Base-by-base conservation (phyloP, 2,888 invertebrate species). In the Orthonychiurus folsomi region DNA sequence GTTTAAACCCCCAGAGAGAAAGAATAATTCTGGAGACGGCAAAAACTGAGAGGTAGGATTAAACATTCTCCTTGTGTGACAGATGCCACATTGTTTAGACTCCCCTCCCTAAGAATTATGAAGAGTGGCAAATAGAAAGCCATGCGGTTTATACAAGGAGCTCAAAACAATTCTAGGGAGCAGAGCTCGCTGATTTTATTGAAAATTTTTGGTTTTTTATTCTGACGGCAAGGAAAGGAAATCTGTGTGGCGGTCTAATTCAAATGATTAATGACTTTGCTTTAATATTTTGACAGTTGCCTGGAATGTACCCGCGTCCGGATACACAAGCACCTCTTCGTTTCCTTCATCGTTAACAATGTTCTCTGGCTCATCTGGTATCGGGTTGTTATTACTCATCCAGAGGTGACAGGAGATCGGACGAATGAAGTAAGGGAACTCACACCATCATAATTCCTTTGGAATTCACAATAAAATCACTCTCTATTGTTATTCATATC, bases 321-420 rank as follows among this genome's bases (percentile, higher is more conserved):
- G 3, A 83, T 95, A 69, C 95, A 95, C 80, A 93, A 91, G 85
- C 90, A 94, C 79, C 82, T 95, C 73, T 95, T 95, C 78, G 84
- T 86, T 61, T 92, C 93, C 66, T 94, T 93, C 79, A 88, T 93
- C 63, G 81, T 87, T 68, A 93, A 92, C 80, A 93, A 93, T 78
- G 82, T 86, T 61, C 80, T 89, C 72, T 94, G 93, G 93, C 82
- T 95, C 73, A 78, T 88, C 67, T 93, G 92, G 89, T 93, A 92
- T 80, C 61, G 68, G 15, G 63, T 63, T 20, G 68, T 71, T 23
- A 62, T 69, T 47, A 68, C 59, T 48, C 64, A 61, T 48, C 55
- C 63, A 20, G 25, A 27, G 1, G 60, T 61, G n/a, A 37, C 52
- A 18, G 2, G n/a, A 12, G 58, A 63, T 3, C 60, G 57, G 1